Percentiles rank a stretch among this genome's conserved stretches.
Conservation (phyloP, 2,797 vertebrate genomes). For the Ptychadena robeensis region DNA sequence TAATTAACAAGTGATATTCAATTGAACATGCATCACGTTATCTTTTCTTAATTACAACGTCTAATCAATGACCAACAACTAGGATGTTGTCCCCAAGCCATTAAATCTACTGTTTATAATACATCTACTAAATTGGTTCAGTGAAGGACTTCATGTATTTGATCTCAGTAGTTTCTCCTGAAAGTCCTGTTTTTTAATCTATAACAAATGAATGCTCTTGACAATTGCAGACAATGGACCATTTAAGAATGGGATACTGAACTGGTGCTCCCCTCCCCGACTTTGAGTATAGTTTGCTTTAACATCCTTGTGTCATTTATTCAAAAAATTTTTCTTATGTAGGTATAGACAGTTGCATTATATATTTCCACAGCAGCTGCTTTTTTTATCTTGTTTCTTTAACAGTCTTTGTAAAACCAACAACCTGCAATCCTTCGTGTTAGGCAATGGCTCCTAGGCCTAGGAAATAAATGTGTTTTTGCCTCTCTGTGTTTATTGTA, state of each 20-base stretch:
- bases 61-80: not conserved
- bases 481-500: not conserved
- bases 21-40: not conserved
- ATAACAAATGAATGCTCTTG: not conserved
- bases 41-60: not conserved
- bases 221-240: not conserved
- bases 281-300: not conserved
- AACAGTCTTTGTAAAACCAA: constrained; percentile 34
- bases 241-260: not conserved
- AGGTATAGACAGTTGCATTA: not conserved
- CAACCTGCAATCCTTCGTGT: constrained; percentile 11
- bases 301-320: constrained; percentile 8
- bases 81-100: not conserved
- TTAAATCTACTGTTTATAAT: constrained; percentile 16
- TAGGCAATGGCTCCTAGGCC: not conserved
- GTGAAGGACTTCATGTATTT: not conserved
- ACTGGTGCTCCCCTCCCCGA: not conserved
- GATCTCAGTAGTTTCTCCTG: not conserved
- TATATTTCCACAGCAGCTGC: constrained; percentile 15
- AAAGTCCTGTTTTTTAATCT: not conserved
- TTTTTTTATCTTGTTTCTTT: constrained; percentile 37
- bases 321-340: not conserved
- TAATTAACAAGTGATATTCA: not conserved
- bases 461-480: constrained; percentile 1
- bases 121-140: constrained; percentile 27